phyloP scores from a whole-genome alignment of 1,140 invertebrate species.

The Dendroctonus valens region DNA sequence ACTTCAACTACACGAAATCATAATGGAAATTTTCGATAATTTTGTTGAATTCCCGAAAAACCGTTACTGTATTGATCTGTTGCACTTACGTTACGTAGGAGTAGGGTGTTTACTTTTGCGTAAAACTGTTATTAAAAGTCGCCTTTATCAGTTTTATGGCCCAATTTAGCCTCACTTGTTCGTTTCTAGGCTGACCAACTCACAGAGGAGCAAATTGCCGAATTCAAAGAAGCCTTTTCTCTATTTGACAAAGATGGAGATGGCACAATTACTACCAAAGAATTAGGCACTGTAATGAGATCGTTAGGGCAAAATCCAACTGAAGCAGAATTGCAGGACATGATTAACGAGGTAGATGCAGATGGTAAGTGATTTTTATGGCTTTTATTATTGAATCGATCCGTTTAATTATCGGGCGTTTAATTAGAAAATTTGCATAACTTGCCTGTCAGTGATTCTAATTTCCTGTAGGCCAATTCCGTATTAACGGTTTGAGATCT shows the following conservation, averaged over 20 bases:
- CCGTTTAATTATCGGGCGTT: not conserved
- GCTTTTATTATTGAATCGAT: conserved; percentile 3
- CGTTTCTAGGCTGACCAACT: conserved; percentile 86
- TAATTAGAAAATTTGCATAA: conserved; percentile 29
- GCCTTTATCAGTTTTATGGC: conserved; percentile 1
- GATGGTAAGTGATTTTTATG: conserved; percentile 74
- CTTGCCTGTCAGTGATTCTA: conserved; percentile 6
- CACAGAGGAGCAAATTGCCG: conserved; percentile 97
- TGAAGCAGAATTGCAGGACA: conserved; percentile 98
- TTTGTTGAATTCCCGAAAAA: conserved; percentile 4
- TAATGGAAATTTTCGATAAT: not conserved
- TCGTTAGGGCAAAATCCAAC: conserved; percentile 99
- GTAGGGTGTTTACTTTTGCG: conserved; percentile 38
- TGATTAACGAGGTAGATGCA: conserved; percentile 99
- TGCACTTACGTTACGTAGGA: conserved; percentile 29
- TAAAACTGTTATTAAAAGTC: conserved; percentile 11
- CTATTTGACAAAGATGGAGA: conserved; percentile 99
- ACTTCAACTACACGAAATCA: too few species aligned
- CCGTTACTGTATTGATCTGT: conserved; percentile 41
- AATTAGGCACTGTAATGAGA: conserved; percentile 98
- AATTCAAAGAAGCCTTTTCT: conserved; percentile 99
- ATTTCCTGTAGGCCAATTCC: conserved; percentile 8
- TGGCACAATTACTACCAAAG: conserved; percentile 99
- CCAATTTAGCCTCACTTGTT: conserved; percentile 4
- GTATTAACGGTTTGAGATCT: too few species aligned